Percentiles rank a stretch among this genome's conserved stretches.
Evolutionary conservation across 2,797 vertebrate genomes (phyloP).

Genomic region (Tympanoctomys barrerae): DNA sequence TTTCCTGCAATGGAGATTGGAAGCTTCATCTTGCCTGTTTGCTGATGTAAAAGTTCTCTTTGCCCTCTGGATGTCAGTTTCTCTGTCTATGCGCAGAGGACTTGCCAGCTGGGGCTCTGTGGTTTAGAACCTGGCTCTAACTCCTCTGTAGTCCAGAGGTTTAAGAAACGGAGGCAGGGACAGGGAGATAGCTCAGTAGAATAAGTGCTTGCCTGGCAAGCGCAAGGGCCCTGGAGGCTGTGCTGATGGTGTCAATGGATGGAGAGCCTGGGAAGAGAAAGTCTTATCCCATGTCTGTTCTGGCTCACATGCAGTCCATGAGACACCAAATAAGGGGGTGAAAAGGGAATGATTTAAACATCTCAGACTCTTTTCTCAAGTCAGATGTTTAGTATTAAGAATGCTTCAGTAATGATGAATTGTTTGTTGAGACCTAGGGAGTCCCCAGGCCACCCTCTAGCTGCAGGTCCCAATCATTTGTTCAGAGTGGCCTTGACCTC

Average conservation of each 20-base stretch:
- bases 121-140: background rate
- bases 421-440: conserved; percentile 21
- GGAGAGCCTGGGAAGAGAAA: background rate
- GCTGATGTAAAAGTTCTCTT: background rate
- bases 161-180: background rate
- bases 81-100: background rate
- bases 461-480: background rate
- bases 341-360: background rate
- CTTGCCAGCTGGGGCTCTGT: background rate
- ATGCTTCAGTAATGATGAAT: background rate
- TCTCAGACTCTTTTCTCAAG: background rate
- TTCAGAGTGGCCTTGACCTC: background rate
- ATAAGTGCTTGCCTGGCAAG: no score
- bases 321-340: background rate
- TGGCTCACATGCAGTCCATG: background rate
- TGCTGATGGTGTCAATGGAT: no score
- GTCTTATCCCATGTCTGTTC: background rate
- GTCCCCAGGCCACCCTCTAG: background rate
- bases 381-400: background rate
- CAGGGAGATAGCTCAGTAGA: no score
- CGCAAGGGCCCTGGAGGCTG: background rate
- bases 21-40: background rate
- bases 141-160: background rate
- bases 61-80: background rate
- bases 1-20: no score